Evolutionary conservation across 2,888 invertebrate genomes (phyloP).

Genomic region (Pinctada fucata): DNA sequence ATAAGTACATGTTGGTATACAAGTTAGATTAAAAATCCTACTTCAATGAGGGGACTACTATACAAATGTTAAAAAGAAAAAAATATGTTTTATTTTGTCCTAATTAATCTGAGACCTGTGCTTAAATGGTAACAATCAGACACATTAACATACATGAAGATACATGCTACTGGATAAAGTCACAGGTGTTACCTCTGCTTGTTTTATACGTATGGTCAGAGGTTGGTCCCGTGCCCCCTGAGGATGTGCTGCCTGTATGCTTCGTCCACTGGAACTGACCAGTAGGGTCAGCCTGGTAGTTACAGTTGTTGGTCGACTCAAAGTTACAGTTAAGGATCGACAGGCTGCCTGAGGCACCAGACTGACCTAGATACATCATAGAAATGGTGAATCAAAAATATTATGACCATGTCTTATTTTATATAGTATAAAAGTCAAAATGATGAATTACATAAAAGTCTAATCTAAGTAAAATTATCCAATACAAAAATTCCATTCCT

Average conservation of each 20-base stretch:
- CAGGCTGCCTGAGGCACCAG: neutral
- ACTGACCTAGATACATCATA: slow-evolving; percentile 5
- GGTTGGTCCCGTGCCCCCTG: slow-evolving; percentile 62
- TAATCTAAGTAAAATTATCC: too few relatives aligned
- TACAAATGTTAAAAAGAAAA: too few relatives aligned
- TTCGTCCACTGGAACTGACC: slow-evolving; percentile 66
- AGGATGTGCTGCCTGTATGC: slow-evolving; percentile 52
- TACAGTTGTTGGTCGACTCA: slow-evolving; percentile 61
- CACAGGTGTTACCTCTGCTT: slow-evolving; percentile 46
- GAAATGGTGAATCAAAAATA: neutral
- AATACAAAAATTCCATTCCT: too few relatives aligned
- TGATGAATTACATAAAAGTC: too few relatives aligned
- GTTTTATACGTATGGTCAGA: slow-evolving; percentile 66
- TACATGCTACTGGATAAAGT: too few relatives aligned
- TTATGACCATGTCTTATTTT: neutral
- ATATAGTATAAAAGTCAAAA: too few relatives aligned
- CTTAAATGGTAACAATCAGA: too few relatives aligned
- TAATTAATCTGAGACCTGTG: too few relatives aligned
- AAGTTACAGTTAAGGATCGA: slow-evolving; percentile 63
- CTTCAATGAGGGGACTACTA: too few relatives aligned
- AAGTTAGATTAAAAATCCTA: too few relatives aligned
- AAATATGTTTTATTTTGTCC: too few relatives aligned
- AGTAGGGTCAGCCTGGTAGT: slow-evolving; percentile 51
- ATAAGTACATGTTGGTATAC: neutral
- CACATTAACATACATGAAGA: too few relatives aligned